Evolutionary conservation across 1,140 invertebrate species (phyloP), one percentile per base, ranked within the genome.

Genomic region (Saxidomus purpurata): DNA sequence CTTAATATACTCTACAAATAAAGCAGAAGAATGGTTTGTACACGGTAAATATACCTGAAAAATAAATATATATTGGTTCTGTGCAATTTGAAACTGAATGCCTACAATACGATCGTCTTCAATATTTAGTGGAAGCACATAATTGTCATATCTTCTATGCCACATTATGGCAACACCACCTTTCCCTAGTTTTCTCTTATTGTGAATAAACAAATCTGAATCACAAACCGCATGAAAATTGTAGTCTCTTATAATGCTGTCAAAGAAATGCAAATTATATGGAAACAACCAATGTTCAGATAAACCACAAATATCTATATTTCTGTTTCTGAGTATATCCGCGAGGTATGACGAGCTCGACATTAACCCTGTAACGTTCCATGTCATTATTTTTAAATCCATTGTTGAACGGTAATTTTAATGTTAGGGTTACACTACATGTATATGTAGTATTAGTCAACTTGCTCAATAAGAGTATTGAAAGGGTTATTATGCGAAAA

Each of bases 251-350:
- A 28, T 36, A 49, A 52, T 13, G 43, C 22, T 43, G 17, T 36
- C 25, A 80, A 31, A 80, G 25, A n/a, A 80, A 55, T 80, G 43
- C 28, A 52, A 28, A 55, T 80, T 52, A 55, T 49, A 31, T 25
- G 77, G 77, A 55, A 25, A 55, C 49, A 80, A 43, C 40, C 40
- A 52, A 55, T 80, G 43, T 55, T 80, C n/a, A 47, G 77, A 80
- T 47, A 80, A 22, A 28, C 77, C 77, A 55, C 77, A 80, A 25
- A 76, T 40, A 25, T 76, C 25, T 40, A 34, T 76, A 15, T 38
- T 17, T 25, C 40, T n/a, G 13, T 11, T 17, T 25, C 19, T 76
- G 0, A 76, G 38, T 13, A 43, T 40, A 34, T 76, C 71, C 17
- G 25, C 15, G 17, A 76, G 38, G 38, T 76, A 38, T 19, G 71